phyloP scores from a whole-genome alignment of 2,113 vertebrate species.

The Grallaria varia region DNA sequence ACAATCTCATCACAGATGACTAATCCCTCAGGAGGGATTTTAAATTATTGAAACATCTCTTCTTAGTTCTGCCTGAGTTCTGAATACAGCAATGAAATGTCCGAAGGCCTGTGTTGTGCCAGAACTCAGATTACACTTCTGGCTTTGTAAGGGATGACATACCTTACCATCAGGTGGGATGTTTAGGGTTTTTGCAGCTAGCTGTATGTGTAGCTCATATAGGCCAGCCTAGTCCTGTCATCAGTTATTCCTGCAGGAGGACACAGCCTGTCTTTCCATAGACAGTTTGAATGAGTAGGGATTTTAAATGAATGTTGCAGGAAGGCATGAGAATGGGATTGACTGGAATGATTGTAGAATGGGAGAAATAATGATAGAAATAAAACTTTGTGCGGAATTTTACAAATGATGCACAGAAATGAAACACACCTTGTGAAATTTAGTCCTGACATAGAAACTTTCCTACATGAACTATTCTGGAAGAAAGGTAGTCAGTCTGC shows the following conservation, averaged over 20 bases:
- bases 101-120: neutral
- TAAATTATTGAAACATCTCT: neutral
- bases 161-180: neutral
- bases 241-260: neutral
- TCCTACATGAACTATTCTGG: neutral
- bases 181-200: neutral
- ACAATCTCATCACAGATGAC: constrained; percentile 30
- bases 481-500: neutral
- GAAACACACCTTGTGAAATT: neutral
- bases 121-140: neutral
- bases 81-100: neutral
- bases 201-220: neutral
- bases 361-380: neutral
- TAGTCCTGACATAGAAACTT: neutral
- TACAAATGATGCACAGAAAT: neutral
- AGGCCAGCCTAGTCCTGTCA: neutral
- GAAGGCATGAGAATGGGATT: neutral
- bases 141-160: neutral
- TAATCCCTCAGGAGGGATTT: constrained; percentile 37
- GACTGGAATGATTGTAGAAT: neutral
- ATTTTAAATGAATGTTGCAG: neutral
- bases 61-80: constrained; percentile 7
- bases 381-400: neutral
- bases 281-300: neutral
- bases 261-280: neutral